Evolutionary conservation across 2,888 invertebrate genomes (phyloP).

Genomic region (Melinopterus prodromus): DNA sequence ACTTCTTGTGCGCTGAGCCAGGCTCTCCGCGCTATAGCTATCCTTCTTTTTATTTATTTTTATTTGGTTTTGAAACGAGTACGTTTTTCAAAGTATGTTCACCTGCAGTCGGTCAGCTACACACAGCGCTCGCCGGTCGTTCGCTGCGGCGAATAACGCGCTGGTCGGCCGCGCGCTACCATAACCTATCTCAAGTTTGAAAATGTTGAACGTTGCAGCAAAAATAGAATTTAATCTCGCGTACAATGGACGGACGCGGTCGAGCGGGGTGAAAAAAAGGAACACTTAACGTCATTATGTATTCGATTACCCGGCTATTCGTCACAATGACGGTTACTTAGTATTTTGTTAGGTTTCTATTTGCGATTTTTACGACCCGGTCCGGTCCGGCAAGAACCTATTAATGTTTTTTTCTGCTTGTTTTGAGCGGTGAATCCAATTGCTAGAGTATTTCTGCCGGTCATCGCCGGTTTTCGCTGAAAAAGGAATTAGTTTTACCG

Average conservation of each 20-base stretch:
- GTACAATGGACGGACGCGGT: slow-evolving; percentile 26
- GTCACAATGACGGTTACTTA: background rate
- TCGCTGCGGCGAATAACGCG: slow-evolving; percentile 9
- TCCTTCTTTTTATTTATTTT: slow-evolving; percentile 34
- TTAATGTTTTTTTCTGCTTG: background rate
- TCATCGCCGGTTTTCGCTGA: background rate
- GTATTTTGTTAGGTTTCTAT: background rate
- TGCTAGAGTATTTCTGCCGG: background rate
- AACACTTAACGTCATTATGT: slow-evolving; percentile 4
- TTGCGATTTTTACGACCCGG: background rate
- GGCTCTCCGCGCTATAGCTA: slow-evolving; percentile 1
- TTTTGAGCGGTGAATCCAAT: background rate
- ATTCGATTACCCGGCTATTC: background rate
- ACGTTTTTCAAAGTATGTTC: slow-evolving; percentile 61
- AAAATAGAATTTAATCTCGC: slow-evolving; percentile 53
- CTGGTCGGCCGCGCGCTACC: slow-evolving; percentile 36
- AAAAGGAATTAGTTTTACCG: slow-evolving; percentile 4
- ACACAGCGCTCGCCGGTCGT: slow-evolving; percentile 26
- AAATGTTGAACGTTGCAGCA: slow-evolving; percentile 54
- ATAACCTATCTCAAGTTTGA: slow-evolving; percentile 57
- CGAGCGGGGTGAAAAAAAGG: background rate
- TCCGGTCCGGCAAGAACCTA: background rate
- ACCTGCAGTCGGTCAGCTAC: slow-evolving; percentile 52
- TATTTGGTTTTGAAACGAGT: slow-evolving; percentile 42
- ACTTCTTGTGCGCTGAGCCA: background rate